Conservation (phyloP, 2,797 vertebrate genomes). For the Smutsia temminckii region DNA sequence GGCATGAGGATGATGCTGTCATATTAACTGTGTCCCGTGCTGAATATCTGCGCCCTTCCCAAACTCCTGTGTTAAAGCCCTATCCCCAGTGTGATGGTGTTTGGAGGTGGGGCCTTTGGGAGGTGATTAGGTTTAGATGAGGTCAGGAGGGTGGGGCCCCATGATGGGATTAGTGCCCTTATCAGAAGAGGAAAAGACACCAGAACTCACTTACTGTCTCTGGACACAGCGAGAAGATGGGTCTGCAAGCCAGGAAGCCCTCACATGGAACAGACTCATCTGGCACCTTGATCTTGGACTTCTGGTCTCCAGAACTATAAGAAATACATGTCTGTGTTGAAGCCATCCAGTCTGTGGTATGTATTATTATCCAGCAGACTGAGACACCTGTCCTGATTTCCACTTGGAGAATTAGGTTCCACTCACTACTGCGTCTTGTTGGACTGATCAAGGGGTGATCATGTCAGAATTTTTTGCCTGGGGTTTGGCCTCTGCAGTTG, state of each 20-base stretch:
- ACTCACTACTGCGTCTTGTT: background rate
- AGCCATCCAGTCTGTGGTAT: background rate
- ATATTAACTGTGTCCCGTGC: too few species aligned
- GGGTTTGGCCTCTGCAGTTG: background rate
- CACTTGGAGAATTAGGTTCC: background rate
- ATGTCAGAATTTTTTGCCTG: background rate
- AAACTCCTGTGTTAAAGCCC: background rate
- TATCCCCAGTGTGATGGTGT: too few species aligned
- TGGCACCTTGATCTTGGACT: background rate
- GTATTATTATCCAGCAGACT: background rate
- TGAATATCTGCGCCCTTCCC: background rate
- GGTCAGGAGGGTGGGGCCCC: background rate
- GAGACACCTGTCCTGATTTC: background rate
- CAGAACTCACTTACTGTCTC: background rate
- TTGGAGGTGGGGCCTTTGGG: background rate
- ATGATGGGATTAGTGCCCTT: background rate
- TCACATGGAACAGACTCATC: accelerated
- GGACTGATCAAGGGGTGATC: background rate
- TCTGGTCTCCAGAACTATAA: background rate
- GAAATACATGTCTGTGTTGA: background rate
- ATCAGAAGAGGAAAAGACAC: background rate
- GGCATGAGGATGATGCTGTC: background rate
- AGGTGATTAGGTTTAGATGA: background rate
- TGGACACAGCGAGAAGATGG: background rate
- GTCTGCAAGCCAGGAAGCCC: background rate